Percentiles rank a stretch among this genome's conserved stretches.
Conservation (phyloP, 2,888 invertebrate genomes). For the Petrophora chlorosata region DNA sequence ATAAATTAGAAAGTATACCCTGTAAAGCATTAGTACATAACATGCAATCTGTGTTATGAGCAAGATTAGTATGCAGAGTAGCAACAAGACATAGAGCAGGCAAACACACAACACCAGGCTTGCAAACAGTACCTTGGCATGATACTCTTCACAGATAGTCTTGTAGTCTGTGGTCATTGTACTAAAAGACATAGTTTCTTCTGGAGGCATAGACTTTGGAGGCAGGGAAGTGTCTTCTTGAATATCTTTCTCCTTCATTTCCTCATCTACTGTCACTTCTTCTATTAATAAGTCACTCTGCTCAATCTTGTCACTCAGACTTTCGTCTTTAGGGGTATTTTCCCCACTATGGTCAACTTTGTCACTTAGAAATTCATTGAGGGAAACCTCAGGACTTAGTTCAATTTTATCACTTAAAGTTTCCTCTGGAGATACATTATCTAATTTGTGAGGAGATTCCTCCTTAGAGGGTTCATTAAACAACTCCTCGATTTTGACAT, state of each 20-base stretch:
- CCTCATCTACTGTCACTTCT: conserved; percentile 68
- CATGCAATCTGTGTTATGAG: conserved; percentile 52
- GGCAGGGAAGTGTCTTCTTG: conserved; percentile 52
- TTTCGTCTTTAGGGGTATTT: conserved; percentile 16
- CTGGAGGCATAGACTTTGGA: conserved; percentile 65
- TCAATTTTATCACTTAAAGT: conserved; percentile 19
- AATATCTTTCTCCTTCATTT: conserved; percentile 50
- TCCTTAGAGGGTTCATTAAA: conserved; percentile 47
- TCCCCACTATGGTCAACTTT: conserved; percentile 58
- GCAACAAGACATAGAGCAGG: conserved; percentile 24
- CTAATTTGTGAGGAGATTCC: conserved; percentile 21
- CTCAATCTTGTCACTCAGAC: conserved; percentile 54
- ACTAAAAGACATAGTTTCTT: conserved; percentile 77
- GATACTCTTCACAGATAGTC: conserved; percentile 88
- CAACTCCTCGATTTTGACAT: conserved; percentile 58
- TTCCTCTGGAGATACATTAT: conserved; percentile 19
- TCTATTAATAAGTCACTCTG: conserved; percentile 69
- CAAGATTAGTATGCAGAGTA: conserved; percentile 42
- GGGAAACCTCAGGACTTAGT: conserved; percentile 37
- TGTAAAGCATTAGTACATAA: conserved; percentile 41
- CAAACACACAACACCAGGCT: conserved; percentile 41
- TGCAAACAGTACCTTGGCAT: conserved; percentile 83
- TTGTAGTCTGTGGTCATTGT: conserved; percentile 88
- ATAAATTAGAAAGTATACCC: conserved; percentile 20
- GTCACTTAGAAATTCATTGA: conserved; percentile 57